Evolutionary conservation across 1,140 invertebrate species (phyloP).

Genomic region (Thaumetopoea pityocampa): DNA sequence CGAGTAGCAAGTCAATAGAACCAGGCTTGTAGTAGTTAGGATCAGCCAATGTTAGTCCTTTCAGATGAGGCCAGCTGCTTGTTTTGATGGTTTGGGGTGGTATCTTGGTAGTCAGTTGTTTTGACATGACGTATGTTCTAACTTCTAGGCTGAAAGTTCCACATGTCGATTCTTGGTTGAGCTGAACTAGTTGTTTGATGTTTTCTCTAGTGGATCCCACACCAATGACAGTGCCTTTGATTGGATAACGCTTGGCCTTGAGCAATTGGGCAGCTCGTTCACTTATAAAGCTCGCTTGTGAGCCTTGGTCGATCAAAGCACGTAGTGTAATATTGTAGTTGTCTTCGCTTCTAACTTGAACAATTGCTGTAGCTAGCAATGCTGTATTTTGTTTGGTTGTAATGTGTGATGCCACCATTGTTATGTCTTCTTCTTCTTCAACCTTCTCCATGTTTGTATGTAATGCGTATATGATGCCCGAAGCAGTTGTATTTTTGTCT

Average conservation of each 20-base stretch:
- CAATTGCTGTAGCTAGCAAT: constrained; percentile 17
- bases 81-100: constrained; percentile 19
- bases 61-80: constrained; percentile 26
- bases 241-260: constrained; percentile 7
- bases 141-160: constrained; percentile 16
- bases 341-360: constrained; percentile 14
- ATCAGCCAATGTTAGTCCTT: constrained; percentile 29
- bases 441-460: constrained; percentile 11
- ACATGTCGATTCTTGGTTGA: constrained; percentile 22
- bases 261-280: constrained; percentile 17
- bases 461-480: constrained; percentile 5
- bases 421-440: constrained; percentile 13
- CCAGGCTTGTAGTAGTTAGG: constrained; percentile 23
- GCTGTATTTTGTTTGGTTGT: constrained; percentile 13
- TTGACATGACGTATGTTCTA: constrained; percentile 27
- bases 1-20: constrained; percentile 31
- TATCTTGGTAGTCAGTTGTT: constrained; percentile 31
- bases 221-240: constrained; percentile 10
- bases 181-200: constrained; percentile 14
- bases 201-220: constrained; percentile 18
- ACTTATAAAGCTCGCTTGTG: constrained; percentile 20
- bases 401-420: constrained; percentile 22
- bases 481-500: constrained; percentile 5
- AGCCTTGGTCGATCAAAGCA: constrained; percentile 21
- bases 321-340: constrained; percentile 10